Percentiles rank a stretch among this genome's conserved stretches.
Evolutionary conservation across 2,888 invertebrate genomes (phyloP).

Genomic region (Horisme vitalbata): DNA sequence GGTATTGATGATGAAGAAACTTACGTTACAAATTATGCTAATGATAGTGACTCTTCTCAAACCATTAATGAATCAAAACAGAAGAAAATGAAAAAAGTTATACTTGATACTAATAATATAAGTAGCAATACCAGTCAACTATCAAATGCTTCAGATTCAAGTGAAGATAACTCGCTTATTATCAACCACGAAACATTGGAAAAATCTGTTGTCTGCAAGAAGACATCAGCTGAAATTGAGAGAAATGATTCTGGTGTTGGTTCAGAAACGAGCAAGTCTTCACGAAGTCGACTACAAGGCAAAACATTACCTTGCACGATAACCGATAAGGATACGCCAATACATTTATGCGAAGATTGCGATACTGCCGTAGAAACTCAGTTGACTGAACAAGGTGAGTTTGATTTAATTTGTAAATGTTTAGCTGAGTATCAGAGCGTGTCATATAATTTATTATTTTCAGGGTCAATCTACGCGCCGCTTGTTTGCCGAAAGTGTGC

Average conservation of each 20-base stretch:
- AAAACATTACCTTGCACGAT: constrained; percentile 77
- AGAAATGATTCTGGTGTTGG: constrained; percentile 96
- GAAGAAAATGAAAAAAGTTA: constrained; percentile 77
- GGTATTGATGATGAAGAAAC: constrained; percentile 87
- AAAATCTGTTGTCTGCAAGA: constrained; percentile 80
- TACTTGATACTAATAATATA: constrained; percentile 74
- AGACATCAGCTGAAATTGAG: constrained; percentile 90
- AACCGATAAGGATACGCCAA: constrained; percentile 83
- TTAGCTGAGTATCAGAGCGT: neutral
- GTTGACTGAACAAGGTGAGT: constrained; percentile 85
- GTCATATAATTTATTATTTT: constrained; percentile 35
- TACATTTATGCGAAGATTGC: constrained; percentile 92
- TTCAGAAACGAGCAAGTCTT: constrained; percentile 94
- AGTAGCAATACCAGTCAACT: constrained; percentile 89
- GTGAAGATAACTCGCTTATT: constrained; percentile 90
- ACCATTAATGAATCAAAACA: constrained; percentile 81
- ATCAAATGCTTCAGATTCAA: constrained; percentile 92
- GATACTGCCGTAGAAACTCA: constrained; percentile 91
- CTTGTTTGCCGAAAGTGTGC: constrained; percentile 94
- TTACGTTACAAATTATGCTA: constrained; percentile 85
- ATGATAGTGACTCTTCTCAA: constrained; percentile 76
- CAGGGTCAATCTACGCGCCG: constrained; percentile 88
- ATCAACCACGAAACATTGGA: constrained; percentile 83
- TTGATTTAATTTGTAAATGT: neutral
- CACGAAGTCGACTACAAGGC: constrained; percentile 88